A percentile compares a stretch with the other conserved stretches of the same genome.
These are phyloP conservation scores for Volucella inanis DNA, from an alignment of 2,888 invertebrate genomes.

Conservation along the genomic window DNA sequence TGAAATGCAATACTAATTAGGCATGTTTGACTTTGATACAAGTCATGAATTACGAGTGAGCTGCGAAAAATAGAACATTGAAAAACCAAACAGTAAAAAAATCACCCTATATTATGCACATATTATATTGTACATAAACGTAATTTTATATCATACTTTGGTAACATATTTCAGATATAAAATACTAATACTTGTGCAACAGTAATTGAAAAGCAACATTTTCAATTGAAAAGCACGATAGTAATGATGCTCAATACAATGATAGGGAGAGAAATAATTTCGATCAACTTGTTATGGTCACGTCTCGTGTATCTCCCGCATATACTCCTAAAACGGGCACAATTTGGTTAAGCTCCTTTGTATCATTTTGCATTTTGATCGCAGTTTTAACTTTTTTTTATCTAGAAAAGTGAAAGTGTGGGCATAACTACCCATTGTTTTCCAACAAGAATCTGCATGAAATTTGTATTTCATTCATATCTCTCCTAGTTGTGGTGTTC, in stretches of 20 bases:
- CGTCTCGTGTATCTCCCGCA: conserved; percentile 75
- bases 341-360: conserved; percentile 75
- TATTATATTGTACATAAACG: no score
- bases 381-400: conserved; percentile 32
- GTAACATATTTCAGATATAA: no score
- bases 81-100: no score
- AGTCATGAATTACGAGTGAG: no score
- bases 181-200: no score
- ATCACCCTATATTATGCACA: no score
- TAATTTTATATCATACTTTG: no score
- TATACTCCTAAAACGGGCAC: conserved; percentile 77
- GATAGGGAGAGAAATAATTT: conserved; percentile 54
- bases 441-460: conserved; percentile 54
- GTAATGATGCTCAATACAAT: conserved; percentile 35
- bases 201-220: no score
- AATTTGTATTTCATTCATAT: conserved; percentile 57
- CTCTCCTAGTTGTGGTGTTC: conserved; percentile 23
- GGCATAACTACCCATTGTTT: conserved; percentile 65
- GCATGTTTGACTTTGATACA: no score
- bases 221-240: not conserved
- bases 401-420: conserved; percentile 30
- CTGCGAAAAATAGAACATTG: no score
- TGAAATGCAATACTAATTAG: no score
- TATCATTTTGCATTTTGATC: conserved; percentile 71
- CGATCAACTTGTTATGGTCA: conserved; percentile 76